These are phyloP conservation scores for Lasiurus cinereus DNA, from an alignment of 2,113 vertebrate species.

Conservation along the genomic window DNA sequence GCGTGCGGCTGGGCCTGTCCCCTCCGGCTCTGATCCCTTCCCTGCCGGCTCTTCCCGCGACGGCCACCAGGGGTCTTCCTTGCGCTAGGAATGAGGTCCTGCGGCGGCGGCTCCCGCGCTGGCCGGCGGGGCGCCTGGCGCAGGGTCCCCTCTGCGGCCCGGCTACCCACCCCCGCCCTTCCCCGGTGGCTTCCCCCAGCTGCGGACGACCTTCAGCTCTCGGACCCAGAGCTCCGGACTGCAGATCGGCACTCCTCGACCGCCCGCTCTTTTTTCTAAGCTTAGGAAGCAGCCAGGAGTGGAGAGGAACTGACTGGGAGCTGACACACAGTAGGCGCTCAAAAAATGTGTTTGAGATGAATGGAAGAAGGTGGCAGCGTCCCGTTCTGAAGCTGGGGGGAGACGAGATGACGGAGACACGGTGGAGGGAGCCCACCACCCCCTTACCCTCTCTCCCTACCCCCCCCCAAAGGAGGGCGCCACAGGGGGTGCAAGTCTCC, in stretches of 20 bases:
- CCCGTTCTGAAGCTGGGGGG: not conserved
- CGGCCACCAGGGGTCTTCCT: slow-evolving; percentile 82
- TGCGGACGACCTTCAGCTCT: not conserved
- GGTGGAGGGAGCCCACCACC: not conserved
- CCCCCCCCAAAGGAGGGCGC: not conserved
- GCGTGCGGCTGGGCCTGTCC: not conserved
- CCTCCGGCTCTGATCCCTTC: not conserved
- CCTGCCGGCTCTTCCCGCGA: not conserved
- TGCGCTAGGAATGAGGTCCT: slow-evolving; percentile 71
- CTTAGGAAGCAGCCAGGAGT: not conserved
- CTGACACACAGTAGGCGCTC: not conserved
- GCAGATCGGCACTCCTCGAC: not conserved
- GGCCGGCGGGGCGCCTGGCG: not conserved
- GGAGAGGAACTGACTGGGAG: not conserved
- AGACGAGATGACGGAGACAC: not conserved
- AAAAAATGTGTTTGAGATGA: not conserved
- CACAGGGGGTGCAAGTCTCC: not conserved
- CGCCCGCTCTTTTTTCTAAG: not conserved
- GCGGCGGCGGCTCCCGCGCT: accelerated
- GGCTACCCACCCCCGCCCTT: not conserved
- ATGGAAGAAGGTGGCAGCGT: not conserved
- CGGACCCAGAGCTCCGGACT: not conserved
- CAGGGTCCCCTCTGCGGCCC: not conserved
- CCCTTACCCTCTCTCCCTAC: too few relatives aligned
- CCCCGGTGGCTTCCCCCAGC: not conserved